Evolutionary conservation across 1,140 invertebrate species (phyloP).

Genomic region (Helicoverpa armigera): DNA sequence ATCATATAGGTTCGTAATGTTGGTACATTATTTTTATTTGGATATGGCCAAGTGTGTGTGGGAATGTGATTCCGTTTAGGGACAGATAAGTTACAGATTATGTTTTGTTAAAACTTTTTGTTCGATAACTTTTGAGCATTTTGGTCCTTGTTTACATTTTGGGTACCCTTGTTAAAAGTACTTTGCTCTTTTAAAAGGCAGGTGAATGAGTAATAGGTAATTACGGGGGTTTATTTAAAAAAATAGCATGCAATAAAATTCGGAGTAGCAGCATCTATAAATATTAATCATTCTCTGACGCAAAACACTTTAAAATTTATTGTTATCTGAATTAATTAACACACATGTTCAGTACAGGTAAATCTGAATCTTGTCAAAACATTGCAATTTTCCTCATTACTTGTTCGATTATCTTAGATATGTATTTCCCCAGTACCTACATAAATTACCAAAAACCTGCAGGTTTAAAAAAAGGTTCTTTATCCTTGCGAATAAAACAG

Average conservation of each 20-base stretch:
- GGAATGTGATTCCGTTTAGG: conserved; percentile 36
- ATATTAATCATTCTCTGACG: neutral
- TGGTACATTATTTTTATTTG: conserved; percentile 33
- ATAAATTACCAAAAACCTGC: too few relatives aligned
- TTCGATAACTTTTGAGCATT: neutral
- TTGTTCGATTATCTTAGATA: too few relatives aligned
- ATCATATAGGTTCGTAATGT: conserved; percentile 16
- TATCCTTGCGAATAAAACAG: too few relatives aligned
- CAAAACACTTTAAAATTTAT: too few relatives aligned
- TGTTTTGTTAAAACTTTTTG: neutral
- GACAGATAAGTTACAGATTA: conserved; percentile 37
- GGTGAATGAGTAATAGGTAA: too few relatives aligned
- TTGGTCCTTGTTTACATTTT: conserved; percentile 6
- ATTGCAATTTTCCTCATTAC: too few relatives aligned
- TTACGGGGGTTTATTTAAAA: too few relatives aligned
- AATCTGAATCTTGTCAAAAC: neutral
- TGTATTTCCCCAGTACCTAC: too few relatives aligned
- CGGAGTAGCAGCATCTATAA: too few relatives aligned
- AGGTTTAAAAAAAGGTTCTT: too few relatives aligned
- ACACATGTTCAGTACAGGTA: neutral
- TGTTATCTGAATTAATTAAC: too few relatives aligned
- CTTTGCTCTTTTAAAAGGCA: neutral
- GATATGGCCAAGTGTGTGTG: conserved; percentile 34
- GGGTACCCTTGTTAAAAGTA: neutral
- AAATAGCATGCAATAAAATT: too few relatives aligned